phyloP scores from a whole-genome alignment of 2,888 invertebrate species.

The Cantharis flavilabris region DNA sequence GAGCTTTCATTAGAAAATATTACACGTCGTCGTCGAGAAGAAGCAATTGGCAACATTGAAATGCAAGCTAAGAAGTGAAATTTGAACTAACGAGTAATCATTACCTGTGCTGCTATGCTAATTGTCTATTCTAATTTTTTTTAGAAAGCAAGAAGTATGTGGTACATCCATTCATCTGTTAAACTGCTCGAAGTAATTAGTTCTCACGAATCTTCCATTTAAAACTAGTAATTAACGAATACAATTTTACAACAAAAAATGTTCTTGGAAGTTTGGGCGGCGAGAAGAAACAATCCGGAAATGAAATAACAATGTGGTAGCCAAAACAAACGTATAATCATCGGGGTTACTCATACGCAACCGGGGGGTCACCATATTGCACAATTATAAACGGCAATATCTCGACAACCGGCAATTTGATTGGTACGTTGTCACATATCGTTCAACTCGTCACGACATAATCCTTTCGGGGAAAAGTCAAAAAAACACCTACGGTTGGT shows the following conservation, averaged over 20 bases:
- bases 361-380: background rate
- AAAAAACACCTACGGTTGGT: background rate
- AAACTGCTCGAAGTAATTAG: background rate
- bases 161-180: background rate
- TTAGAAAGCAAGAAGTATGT: background rate
- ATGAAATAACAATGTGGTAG: background rate
- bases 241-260: background rate
- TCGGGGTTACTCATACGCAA: background rate
- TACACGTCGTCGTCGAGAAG: background rate
- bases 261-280: background rate
- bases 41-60: background rate
- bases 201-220: background rate
- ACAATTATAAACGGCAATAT: background rate
- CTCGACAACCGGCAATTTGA: background rate
- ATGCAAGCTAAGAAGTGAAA: constrained; percentile 1
- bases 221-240: background rate
- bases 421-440: background rate
- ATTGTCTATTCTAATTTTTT: constrained; percentile 1
- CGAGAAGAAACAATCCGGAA: background rate
- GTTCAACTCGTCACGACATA: background rate
- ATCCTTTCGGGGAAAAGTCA: background rate
- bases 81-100: background rate
- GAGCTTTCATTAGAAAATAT: background rate
- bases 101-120: background rate
- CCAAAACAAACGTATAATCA: background rate